These are phyloP conservation scores for Prunella fulvescens DNA, from an alignment of 2,113 vertebrate genomes.

Conservation along the genomic window DNA sequence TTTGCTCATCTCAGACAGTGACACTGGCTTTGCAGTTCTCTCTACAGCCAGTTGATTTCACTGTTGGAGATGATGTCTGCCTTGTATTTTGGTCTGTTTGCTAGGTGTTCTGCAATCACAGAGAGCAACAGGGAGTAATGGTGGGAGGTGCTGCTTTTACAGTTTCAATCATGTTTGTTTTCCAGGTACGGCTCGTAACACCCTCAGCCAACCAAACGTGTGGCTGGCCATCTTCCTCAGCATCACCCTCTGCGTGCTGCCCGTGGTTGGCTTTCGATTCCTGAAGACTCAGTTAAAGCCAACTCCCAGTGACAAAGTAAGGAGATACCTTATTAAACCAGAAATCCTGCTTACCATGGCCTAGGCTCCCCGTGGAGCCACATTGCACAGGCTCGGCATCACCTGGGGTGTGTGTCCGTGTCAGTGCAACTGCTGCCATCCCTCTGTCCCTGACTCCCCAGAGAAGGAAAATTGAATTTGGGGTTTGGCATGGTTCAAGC, in stretches of 20 bases:
- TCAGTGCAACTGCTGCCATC: neutral
- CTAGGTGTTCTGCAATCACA: neutral
- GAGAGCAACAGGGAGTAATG: neutral
- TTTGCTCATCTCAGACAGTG: neutral
- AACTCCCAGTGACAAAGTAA: slow-evolving; percentile 83
- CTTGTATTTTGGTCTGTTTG: neutral
- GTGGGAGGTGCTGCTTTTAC: neutral
- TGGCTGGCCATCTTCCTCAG: slow-evolving; percentile 89
- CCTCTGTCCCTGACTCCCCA: fast-evolving
- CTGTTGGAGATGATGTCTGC: neutral
- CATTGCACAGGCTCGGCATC: neutral
- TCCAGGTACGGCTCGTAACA: slow-evolving; percentile 87
- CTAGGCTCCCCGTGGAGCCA: fast-evolving
- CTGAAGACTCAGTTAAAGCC: slow-evolving; percentile 78
- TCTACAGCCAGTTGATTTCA: neutral
- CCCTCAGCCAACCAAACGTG: slow-evolving; percentile 82
- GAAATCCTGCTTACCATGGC: neutral
- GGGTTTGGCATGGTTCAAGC: neutral
- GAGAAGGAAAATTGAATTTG: neutral
- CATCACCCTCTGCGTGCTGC: slow-evolving; percentile 81
- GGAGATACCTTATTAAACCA: neutral
- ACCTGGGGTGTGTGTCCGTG: neutral
- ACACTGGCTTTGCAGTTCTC: neutral
- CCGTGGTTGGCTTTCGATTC: slow-evolving; percentile 81
- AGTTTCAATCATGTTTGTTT: neutral